Conservation (phyloP, 2,888 invertebrate species). For the Chirona hameri region DNA sequence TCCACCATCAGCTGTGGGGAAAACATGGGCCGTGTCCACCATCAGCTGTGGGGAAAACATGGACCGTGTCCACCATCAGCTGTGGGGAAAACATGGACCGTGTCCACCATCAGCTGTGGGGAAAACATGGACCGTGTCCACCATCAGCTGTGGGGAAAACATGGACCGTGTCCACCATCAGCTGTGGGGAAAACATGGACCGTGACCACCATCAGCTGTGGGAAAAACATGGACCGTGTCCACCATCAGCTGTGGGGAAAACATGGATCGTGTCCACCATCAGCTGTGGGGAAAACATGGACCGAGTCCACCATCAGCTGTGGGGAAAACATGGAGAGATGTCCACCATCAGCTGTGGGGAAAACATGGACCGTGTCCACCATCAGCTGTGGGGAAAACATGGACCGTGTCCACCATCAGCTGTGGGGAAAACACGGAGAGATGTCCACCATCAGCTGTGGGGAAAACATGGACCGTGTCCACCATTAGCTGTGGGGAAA, state of each 20-base stretch:
- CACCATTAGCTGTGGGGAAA: constrained; percentile 73
- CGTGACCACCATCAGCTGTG: constrained; percentile 82
- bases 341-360: constrained; percentile 82
- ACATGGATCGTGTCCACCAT: constrained; percentile 85
- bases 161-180: constrained; percentile 79
- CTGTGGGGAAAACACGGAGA: no score
- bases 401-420: constrained; percentile 80
- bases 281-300: constrained; percentile 71
- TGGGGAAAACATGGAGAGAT: no score
- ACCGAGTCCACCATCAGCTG: constrained; percentile 85
- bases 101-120: constrained; percentile 82
- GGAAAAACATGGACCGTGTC: constrained; percentile 78
- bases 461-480: constrained; percentile 78
- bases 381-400: constrained; percentile 70
- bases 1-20: constrained; percentile 84
- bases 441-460: constrained; percentile 84
- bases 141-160: constrained; percentile 73
- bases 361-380: constrained; percentile 83
- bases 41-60: constrained; percentile 74
- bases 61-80: constrained; percentile 77
- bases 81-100: constrained; percentile 77
- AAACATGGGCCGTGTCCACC: constrained; percentile 80
- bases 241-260: constrained; percentile 75
- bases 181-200: constrained; percentile 76
- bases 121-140: constrained; percentile 82